Percentiles rank a stretch among this genome's conserved stretches.
Evolutionary conservation across 2,113 vertebrate genomes (phyloP).

Genomic region (Pygoscelis antarcticus): DNA sequence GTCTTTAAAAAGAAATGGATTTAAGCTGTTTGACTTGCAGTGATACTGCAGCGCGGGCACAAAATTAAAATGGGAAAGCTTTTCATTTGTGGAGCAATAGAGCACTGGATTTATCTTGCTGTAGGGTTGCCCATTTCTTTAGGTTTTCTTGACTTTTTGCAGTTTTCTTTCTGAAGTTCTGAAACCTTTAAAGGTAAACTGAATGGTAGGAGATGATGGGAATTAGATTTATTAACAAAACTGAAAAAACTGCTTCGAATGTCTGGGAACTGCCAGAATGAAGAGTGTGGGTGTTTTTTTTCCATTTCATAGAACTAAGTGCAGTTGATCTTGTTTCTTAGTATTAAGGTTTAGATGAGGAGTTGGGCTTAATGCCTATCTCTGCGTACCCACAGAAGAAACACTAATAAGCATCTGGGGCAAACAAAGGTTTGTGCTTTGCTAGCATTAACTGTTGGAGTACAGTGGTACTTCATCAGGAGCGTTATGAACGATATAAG

Average conservation of each 20-base stretch:
- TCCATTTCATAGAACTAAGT: neutral
- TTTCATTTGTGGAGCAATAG: rapidly evolving
- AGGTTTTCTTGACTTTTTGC: rapidly evolving
- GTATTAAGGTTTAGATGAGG: neutral
- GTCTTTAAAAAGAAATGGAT: neutral
- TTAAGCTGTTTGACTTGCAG: neutral
- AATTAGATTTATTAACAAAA: neutral
- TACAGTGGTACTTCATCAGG: neutral
- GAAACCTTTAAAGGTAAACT: neutral
- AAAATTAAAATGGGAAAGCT: neutral
- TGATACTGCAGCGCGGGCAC: neutral
- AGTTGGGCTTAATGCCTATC: neutral
- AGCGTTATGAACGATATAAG: too few species aligned
- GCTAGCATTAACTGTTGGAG: rapidly evolving
- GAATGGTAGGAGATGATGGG: neutral
- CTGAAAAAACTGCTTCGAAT: neutral
- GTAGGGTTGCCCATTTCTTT: rapidly evolving
- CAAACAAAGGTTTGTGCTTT: neutral
- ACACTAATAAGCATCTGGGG: neutral
- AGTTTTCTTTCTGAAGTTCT: neutral
- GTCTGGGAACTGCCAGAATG: neutral
- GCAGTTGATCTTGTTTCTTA: neutral
- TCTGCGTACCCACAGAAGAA: neutral
- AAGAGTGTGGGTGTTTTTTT: neutral
- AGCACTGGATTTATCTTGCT: rapidly evolving